Conservation (phyloP, 2,113 vertebrate species). For the Epinephelus moara region DNA sequence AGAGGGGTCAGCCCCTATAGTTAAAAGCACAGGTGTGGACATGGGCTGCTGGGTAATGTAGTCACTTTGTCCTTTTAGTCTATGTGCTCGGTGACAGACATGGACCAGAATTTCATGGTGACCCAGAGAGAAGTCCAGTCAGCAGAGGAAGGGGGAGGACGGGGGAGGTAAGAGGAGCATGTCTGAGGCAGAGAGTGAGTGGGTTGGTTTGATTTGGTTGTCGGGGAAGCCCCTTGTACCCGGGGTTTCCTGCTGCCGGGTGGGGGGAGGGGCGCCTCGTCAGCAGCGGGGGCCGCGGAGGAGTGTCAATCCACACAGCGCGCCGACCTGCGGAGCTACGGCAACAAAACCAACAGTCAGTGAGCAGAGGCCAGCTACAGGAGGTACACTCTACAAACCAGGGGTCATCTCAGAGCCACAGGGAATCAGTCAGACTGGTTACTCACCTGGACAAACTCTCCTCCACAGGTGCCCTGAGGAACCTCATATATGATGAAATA, state of each 20-base stretch:
- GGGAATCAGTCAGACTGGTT: background rate
- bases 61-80: conserved; percentile 37
- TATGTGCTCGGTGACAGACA: conserved; percentile 47
- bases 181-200: conserved; percentile 68
- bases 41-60: conserved; percentile 43
- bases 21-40: conserved; percentile 7
- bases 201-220: conserved; percentile 51
- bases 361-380: conserved; percentile 45
- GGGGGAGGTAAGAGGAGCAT: conserved; percentile 75
- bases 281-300: conserved; percentile 49
- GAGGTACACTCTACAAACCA: conserved; percentile 3
- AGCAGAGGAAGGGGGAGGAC: conserved; percentile 70
- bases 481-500: background rate
- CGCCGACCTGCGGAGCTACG: conserved; percentile 67
- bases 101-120: conserved; percentile 85
- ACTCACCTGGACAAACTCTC: conserved; percentile 12
- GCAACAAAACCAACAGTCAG: conserved; percentile 75
- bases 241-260: conserved; percentile 65
- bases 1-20: conserved; percentile 7
- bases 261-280: conserved; percentile 42
- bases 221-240: conserved; percentile 71
- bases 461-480: conserved; percentile 1
- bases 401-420: background rate
- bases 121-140: conserved; percentile 79
- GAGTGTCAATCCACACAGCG: conserved; percentile 42